Evolutionary conservation across 2,888 invertebrate genomes (phyloP).

Genomic region (Limnephilus auricula): DNA sequence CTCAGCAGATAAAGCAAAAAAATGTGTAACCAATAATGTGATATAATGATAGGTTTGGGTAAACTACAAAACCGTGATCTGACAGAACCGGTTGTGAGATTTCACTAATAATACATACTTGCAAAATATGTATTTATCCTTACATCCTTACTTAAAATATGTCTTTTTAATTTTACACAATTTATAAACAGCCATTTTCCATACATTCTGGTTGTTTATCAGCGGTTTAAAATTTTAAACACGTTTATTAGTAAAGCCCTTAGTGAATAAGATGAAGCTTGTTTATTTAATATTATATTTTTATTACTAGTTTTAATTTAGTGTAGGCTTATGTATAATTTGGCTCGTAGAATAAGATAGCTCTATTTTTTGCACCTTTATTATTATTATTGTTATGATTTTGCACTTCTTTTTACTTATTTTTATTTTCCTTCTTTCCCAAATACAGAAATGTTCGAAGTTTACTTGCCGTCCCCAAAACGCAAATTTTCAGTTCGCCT

Average conservation of each 20-base stretch:
- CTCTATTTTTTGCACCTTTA: constrained; percentile 48
- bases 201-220: too few species aligned
- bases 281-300: background rate
- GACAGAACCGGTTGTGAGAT: background rate
- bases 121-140: background rate
- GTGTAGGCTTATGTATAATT: constrained; percentile 19
- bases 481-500: constrained; percentile 66
- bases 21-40: background rate
- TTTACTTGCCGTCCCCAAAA: constrained; percentile 69
- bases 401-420: constrained; percentile 45
- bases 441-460: constrained; percentile 73
- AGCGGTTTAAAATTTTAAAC: too few species aligned
- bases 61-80: background rate
- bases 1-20: background rate
- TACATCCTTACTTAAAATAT: too few species aligned
- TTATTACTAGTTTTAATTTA: background rate
- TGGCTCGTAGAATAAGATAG: constrained; percentile 14
- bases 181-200: too few species aligned
- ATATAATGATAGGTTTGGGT: too few species aligned
- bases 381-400: constrained; percentile 36
- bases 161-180: too few species aligned
- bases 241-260: background rate
- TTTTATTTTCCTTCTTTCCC: constrained; percentile 69
- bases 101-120: too few species aligned
- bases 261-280: background rate